Percentiles rank a stretch among this genome's conserved stretches.
Evolutionary conservation across 1,140 invertebrate genomes (phyloP).

Genomic region (Aleiodes sp.): DNA sequence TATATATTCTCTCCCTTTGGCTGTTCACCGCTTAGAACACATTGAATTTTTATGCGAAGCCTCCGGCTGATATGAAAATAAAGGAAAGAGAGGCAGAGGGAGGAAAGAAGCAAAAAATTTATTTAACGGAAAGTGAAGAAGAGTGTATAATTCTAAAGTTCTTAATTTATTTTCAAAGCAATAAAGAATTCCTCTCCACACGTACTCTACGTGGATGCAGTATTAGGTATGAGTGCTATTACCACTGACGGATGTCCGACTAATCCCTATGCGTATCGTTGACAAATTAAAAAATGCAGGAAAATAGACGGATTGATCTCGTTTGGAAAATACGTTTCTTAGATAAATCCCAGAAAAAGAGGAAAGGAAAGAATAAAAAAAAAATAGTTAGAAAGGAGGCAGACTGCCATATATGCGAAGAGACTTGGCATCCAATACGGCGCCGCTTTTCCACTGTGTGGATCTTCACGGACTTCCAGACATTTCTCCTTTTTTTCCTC

Average conservation of each 20-base stretch:
- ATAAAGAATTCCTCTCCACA: no score
- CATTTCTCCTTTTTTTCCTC: conserved; percentile 16
- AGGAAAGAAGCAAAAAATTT: neutral
- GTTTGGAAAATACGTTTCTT: conserved; percentile 33
- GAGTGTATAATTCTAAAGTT: no score
- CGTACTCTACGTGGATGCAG: no score
- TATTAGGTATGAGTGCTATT: no score
- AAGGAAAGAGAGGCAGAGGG: no score
- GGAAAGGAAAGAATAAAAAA: conserved; percentile 33
- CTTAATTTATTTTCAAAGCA: no score
- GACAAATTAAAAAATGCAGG: neutral
- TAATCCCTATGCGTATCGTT: neutral
- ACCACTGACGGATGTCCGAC: no score
- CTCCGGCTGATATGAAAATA: no score
- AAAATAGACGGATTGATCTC: conserved; percentile 29
- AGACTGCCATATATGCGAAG: conserved; percentile 37
- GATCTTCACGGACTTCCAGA: conserved; percentile 1
- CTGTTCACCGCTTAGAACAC: neutral
- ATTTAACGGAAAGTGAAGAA: no score
- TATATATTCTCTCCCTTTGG: neutral
- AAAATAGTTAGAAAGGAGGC: conserved; percentile 24
- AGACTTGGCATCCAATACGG: conserved; percentile 42
- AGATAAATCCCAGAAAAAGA: no score
- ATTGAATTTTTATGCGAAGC: neutral
- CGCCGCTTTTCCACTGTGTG: conserved; percentile 45